A percentile compares a stretch with the other conserved stretches of the same genome.
phyloP scores from a whole-genome alignment of 2,888 invertebrate species.

The Napeogenes sylphis region DNA sequence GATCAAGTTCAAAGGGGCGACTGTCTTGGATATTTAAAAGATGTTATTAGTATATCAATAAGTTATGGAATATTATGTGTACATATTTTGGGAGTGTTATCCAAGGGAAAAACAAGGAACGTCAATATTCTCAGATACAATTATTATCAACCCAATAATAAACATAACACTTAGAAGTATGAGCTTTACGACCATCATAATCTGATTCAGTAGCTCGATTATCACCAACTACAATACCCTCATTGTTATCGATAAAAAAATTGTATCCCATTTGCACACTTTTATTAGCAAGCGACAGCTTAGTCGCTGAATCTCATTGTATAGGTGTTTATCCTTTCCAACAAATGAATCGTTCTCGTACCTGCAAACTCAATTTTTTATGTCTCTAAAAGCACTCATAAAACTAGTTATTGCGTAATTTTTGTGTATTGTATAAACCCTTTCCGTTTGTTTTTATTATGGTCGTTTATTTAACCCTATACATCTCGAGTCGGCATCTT shows the following conservation, averaged over 20 bases:
- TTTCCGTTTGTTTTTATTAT: conserved; percentile 76
- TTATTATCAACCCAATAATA: background rate
- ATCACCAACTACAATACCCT: conserved; percentile 44
- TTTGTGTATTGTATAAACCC: conserved; percentile 75
- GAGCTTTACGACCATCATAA: conserved; percentile 55
- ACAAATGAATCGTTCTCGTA: conserved; percentile 59
- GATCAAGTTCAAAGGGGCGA: conserved; percentile 74
- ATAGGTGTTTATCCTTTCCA: conserved; percentile 35
- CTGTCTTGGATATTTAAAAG: conserved; percentile 38
- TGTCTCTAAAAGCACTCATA: conserved; percentile 49
- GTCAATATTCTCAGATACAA: conserved; percentile 1
- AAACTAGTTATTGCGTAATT: conserved; percentile 73
- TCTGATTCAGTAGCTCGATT: conserved; percentile 55
- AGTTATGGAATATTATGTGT: no score
- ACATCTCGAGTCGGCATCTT: conserved; percentile 61
- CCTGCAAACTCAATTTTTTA: conserved; percentile 66
- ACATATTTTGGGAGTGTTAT: no score
- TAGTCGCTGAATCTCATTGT: conserved; percentile 29
- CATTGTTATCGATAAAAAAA: conserved; percentile 45
- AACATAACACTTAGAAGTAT: conserved; percentile 30
- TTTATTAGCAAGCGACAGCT: conserved; percentile 38
- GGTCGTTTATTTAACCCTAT: conserved; percentile 57
- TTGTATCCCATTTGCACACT: conserved; percentile 69
- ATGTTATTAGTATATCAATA: background rate
- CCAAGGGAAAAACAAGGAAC: background rate